Evolutionary conservation across 2,113 vertebrate species (phyloP).

Genomic region (Eubucco bourcierii): DNA sequence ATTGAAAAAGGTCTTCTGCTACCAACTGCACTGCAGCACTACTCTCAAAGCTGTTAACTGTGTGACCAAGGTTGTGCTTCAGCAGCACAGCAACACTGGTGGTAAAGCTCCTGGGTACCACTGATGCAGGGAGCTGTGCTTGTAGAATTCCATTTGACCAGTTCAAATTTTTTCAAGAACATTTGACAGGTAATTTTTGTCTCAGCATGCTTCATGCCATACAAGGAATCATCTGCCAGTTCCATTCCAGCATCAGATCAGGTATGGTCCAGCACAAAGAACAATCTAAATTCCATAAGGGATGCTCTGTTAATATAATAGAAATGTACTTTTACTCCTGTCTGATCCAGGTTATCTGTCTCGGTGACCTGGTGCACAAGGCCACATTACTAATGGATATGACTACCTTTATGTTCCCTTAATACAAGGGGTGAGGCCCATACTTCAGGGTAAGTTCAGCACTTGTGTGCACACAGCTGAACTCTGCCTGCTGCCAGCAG

Average conservation of each 20-base stretch:
- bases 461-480: background rate
- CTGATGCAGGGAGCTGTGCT: background rate
- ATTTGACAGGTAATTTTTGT: background rate
- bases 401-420: background rate
- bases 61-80: background rate
- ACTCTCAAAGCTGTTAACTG: background rate
- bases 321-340: background rate
- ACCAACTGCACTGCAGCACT: background rate
- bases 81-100: background rate
- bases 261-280: background rate
- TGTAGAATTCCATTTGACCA: background rate
- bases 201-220: background rate
- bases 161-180: background rate
- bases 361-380: background rate
- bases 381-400: background rate
- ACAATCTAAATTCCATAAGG: background rate
- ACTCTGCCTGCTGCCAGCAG: background rate
- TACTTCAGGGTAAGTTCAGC: background rate
- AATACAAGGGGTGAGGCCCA: background rate
- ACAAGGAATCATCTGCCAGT: background rate
- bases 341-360: background rate
- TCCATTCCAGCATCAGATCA: background rate
- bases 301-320: background rate
- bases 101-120: background rate
- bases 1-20: conserved; percentile 37